Evolutionary conservation across 2,113 vertebrate genomes (phyloP).

Genomic region (Hypanus sabinus): DNA sequence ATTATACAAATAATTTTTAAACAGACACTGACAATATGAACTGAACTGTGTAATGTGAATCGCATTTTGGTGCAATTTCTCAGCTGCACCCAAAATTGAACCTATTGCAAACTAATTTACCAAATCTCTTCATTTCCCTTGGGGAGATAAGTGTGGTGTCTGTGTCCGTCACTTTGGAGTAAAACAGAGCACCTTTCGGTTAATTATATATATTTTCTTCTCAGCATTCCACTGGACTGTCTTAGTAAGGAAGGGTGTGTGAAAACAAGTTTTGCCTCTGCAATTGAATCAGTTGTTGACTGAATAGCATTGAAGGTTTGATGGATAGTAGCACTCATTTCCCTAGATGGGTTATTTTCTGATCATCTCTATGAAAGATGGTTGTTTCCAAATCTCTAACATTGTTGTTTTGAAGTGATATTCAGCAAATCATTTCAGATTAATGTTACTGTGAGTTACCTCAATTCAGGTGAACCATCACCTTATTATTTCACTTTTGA

Average conservation of each 20-base stretch:
- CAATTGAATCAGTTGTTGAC: background rate
- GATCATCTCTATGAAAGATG: background rate
- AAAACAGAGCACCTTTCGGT: background rate
- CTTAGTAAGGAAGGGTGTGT: background rate
- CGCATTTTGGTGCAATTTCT: background rate
- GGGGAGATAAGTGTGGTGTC: background rate
- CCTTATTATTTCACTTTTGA: constrained; percentile 2
- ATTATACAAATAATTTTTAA: background rate
- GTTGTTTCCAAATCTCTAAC: background rate
- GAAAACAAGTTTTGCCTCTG: background rate
- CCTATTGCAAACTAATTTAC: background rate
- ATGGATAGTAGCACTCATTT: background rate
- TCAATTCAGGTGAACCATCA: background rate
- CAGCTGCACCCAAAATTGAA: background rate
- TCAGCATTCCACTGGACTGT: background rate
- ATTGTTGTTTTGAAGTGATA: background rate
- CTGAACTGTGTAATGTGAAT: background rate
- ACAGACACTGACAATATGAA: background rate
- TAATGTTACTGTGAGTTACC: background rate
- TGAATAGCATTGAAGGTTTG: background rate
- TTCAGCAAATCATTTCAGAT: background rate
- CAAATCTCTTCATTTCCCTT: background rate
- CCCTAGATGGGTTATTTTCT: background rate
- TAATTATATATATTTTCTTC: background rate
- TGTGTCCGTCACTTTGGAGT: background rate